Evolutionary conservation across 2,888 invertebrate species (phyloP).

Genomic region (Diaphora mendica): DNA sequence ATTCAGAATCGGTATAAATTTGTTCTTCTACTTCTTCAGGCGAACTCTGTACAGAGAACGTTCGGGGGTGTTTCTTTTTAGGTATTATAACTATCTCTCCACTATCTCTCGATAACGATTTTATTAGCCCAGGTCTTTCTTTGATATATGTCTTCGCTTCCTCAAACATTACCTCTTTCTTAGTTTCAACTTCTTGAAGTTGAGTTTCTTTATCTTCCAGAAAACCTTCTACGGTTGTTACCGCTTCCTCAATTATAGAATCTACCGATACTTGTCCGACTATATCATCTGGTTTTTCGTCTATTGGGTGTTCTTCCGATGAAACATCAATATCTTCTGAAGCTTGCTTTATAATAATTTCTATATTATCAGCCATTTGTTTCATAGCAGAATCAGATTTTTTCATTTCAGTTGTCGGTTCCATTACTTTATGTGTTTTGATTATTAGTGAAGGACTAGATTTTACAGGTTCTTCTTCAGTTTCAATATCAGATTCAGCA

Average conservation of each 20-base stretch:
- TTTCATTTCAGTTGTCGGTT: slow-evolving; percentile 66
- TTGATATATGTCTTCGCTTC: slow-evolving; percentile 69
- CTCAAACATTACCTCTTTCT: slow-evolving; percentile 67
- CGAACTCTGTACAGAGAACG: slow-evolving; percentile 84
- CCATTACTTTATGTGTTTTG: slow-evolving; percentile 50
- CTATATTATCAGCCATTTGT: slow-evolving; percentile 84
- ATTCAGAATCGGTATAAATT: slow-evolving; percentile 85
- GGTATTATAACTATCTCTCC: slow-evolving; percentile 82
- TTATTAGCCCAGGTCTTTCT: slow-evolving; percentile 78
- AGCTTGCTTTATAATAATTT: slow-evolving; percentile 83
- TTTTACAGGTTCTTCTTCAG: slow-evolving; percentile 74
- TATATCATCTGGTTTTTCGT: slow-evolving; percentile 64
- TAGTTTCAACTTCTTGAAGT: slow-evolving; percentile 62
- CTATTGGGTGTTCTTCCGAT: slow-evolving; percentile 71
- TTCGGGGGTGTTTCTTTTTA: slow-evolving; percentile 80
- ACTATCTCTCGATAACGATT: slow-evolving; percentile 81
- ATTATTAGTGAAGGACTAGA: slow-evolving; percentile 37
- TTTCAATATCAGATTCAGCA: slow-evolving; percentile 80
- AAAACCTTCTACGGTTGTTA: slow-evolving; percentile 76
- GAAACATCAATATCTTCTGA: slow-evolving; percentile 81
- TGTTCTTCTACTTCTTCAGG: slow-evolving; percentile 85
- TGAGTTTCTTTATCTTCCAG: slow-evolving; percentile 67
- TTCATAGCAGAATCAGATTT: slow-evolving; percentile 84
- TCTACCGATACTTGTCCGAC: slow-evolving; percentile 78
- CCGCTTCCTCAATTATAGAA: slow-evolving; percentile 81